Conservation (phyloP, 2,888 invertebrate species). For the Bombyx huttoni region DNA sequence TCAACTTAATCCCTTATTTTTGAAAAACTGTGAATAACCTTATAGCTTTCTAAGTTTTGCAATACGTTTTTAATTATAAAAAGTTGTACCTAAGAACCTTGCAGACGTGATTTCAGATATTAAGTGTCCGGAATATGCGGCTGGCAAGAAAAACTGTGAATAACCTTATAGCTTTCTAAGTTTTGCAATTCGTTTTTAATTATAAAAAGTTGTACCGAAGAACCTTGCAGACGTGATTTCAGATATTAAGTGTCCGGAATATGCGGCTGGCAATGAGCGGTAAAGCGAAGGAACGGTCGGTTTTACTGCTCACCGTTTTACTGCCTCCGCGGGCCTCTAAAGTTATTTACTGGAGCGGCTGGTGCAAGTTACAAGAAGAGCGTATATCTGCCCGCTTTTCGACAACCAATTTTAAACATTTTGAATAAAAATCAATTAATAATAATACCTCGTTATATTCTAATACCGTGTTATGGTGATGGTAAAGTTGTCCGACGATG, state of each 20-base stretch:
- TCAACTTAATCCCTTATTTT: no score
- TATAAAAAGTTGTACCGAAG: not conserved
- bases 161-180: no score
- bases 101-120: not conserved
- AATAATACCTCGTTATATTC: not conserved
- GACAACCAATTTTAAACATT: not conserved
- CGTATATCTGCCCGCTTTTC: not conserved
- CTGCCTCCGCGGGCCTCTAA: constrained; percentile 11
- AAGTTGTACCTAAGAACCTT: not conserved
- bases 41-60: no score
- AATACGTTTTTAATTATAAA: no score
- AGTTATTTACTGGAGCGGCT: constrained; percentile 10
- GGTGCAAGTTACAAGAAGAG: constrained; percentile 1
- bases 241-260: not conserved
- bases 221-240: not conserved
- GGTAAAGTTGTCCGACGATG: no score
- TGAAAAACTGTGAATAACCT: no score
- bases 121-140: not conserved
- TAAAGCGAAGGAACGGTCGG: constrained; percentile 7
- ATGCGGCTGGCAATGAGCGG: constrained; percentile 5
- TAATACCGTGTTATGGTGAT: no score
- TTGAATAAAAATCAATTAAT: not conserved
- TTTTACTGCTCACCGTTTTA: constrained; percentile 15
- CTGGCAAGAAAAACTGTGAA: no score
- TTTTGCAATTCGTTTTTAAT: no score